Percentiles rank a stretch among this genome's conserved stretches.
Conservation (phyloP, 1,140 invertebrate species). For the Ganaspis sp. region DNA sequence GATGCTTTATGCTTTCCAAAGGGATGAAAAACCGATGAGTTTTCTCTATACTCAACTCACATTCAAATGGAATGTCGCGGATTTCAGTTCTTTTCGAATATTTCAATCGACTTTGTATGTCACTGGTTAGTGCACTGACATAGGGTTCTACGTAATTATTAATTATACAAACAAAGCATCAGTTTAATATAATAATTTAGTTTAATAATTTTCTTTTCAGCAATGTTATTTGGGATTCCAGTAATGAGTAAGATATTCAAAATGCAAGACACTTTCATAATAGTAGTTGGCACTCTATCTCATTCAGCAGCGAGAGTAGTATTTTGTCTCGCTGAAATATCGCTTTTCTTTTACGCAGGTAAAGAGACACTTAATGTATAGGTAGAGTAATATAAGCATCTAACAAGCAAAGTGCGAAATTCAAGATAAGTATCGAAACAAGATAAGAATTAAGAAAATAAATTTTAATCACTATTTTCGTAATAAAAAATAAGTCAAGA, state of each 20-base stretch:
- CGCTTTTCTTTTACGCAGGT: conserved; percentile 80
- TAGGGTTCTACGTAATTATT: conserved; percentile 13
- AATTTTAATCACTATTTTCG: too few species aligned
- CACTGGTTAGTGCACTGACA: conserved; percentile 69
- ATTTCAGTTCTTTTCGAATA: conserved; percentile 83
- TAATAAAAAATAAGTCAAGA: too few species aligned
- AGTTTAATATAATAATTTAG: conserved; percentile 22
- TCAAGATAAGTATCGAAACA: too few species aligned
- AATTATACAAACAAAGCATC: not conserved
- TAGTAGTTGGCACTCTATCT: conserved; percentile 81
- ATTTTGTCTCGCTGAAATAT: conserved; percentile 78
- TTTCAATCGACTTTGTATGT: conserved; percentile 83
- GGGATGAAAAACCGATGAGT: conserved; percentile 83
- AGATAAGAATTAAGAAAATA: not conserved
- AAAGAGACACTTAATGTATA: too few species aligned
- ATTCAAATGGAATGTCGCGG: conserved; percentile 81
- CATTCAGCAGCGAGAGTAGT: conserved; percentile 82
- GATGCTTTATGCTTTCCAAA: conserved; percentile 86
- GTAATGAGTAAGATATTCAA: conserved; percentile 81
- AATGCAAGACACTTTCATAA: conserved; percentile 83
- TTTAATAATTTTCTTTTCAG: conserved; percentile 58
- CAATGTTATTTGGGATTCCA: conserved; percentile 82
- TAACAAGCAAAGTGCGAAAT: too few species aligned
- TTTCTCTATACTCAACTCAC: conserved; percentile 82
- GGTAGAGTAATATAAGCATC: too few species aligned